These are phyloP conservation scores for Candoia aspera DNA, from an alignment of 2,113 vertebrate species.

Conservation along the genomic window DNA sequence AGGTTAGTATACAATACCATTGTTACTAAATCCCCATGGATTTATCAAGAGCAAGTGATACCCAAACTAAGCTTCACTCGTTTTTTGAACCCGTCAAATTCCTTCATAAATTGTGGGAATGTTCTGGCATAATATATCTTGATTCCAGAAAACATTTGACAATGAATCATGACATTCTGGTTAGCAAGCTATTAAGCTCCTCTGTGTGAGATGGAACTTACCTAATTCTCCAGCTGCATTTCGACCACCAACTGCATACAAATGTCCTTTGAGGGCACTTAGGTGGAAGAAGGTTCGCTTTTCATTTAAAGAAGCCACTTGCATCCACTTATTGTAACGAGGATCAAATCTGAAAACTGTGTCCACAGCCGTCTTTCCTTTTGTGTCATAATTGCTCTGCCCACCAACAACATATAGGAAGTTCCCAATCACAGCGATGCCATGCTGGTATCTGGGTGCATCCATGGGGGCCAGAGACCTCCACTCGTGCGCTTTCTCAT, in stretches of 20 bases:
- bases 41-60: background rate
- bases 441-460: conserved; percentile 95
- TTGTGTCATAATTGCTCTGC: conserved; percentile 99
- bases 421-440: conserved; percentile 98
- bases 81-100: background rate
- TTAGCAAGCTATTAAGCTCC: background rate
- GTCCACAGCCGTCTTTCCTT: conserved; percentile 98
- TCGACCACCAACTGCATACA: conserved; percentile 94
- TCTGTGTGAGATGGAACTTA: conserved; percentile 64
- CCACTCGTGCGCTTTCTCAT: conserved; percentile 96
- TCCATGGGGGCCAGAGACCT: conserved; percentile 95
- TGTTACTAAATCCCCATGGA: background rate
- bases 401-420: conserved; percentile 97
- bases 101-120: background rate
- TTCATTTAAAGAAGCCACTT: conserved; percentile 97
- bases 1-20: background rate
- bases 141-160: background rate
- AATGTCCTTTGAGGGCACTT: conserved; percentile 97
- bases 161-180: background rate
- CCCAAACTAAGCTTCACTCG: background rate
- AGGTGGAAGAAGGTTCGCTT: conserved; percentile 99
- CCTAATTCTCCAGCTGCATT: conserved; percentile 96
- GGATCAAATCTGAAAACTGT: conserved; percentile 97
- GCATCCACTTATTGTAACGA: conserved; percentile 98
- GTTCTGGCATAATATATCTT: background rate